Evolutionary conservation across 2,888 invertebrate species (phyloP).

Genomic region (Agrilus biguttatus): DNA sequence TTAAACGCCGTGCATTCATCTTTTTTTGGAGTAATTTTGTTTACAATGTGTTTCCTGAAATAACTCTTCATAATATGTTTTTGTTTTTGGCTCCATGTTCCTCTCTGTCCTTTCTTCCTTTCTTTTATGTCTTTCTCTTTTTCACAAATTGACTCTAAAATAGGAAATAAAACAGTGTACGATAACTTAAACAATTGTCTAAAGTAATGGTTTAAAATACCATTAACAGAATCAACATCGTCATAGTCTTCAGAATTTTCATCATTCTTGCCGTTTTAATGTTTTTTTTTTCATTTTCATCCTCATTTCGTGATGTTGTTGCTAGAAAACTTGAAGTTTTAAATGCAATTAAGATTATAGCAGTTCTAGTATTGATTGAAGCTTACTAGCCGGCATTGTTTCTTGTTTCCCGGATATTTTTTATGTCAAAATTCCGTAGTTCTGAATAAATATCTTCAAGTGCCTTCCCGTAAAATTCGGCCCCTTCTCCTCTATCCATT

Average conservation of each 20-base stretch:
- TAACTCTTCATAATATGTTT: slow-evolving; percentile 4
- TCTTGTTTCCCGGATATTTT: neutral
- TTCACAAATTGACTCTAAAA: neutral
- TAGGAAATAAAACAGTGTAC: too few species aligned
- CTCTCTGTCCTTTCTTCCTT: slow-evolving; percentile 1
- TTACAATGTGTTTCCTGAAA: slow-evolving; percentile 7
- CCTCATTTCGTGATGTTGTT: too few species aligned
- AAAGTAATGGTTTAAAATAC: too few species aligned
- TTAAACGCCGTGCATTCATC: slow-evolving; percentile 4
- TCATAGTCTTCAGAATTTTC: too few species aligned
- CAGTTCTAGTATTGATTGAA: too few species aligned
- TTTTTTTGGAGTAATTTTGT: slow-evolving; percentile 7
- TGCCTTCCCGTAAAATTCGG: slow-evolving; percentile 5
- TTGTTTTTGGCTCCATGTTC: slow-evolving; percentile 3
- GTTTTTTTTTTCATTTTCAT: too few species aligned
- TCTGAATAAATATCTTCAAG: slow-evolving; percentile 6
- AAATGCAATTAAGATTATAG: too few species aligned
- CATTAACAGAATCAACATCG: too few species aligned
- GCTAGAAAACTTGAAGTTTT: too few species aligned
- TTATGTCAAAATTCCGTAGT: slow-evolving; percentile 2
- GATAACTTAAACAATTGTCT: too few species aligned
- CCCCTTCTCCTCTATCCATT: slow-evolving; percentile 7
- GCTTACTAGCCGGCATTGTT: too few species aligned
- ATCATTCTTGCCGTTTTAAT: too few species aligned
- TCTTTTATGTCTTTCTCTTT: slow-evolving; percentile 1